Evolutionary conservation across 2,888 invertebrate genomes (phyloP), one percentile per base, ranked within the genome.

Genomic region (Latrodectus hesperus): DNA sequence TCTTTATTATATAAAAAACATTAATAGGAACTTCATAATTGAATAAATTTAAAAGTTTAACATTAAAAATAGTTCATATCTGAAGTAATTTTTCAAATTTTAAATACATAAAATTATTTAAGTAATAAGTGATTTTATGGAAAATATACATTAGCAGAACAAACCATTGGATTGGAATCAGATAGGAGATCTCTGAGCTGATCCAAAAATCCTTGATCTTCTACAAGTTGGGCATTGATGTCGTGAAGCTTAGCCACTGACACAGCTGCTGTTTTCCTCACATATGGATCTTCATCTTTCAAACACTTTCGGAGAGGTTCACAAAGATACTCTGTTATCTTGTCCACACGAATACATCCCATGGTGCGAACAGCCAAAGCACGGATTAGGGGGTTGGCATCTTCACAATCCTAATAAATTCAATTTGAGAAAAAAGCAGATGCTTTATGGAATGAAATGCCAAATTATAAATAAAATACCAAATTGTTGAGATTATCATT

Each of bases 311-410:
- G 94, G 90, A 99, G 93, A 0, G 99, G 99, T 92, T 99, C 99
- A 92, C 99, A 99, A 68, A 99, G 94, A 93, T 99, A 99, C 93
- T 99, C 99, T 0, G 99, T 99, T 91, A 99, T 99, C 94, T 99
- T 99, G 93, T 99, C 99, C 82, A 99, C 99, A 16, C 99, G 95
- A 92, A 99, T 99, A 92, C 99, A 99, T 80, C 99, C 99, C 99
- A 99, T 99, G 22, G 99, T 99, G 87, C 99, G 94, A 53, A 99
- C 99, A 60, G 99, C 99, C 91, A 99, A 93, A 2, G 99, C 99
- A 90, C 99, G 95, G 92, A 99, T 99, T 92, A 99, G 93, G 53
- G 99, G 99, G 94, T 99, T 99, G 14, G 99, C 98, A 93, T 99
- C 99, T 94, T 99, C 99, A 93, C 99, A 99, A 93, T 99, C 99